Evolutionary conservation across 1,140 invertebrate genomes (phyloP), one percentile per base, ranked within the genome.

Genomic region (Platyura marginata): DNA sequence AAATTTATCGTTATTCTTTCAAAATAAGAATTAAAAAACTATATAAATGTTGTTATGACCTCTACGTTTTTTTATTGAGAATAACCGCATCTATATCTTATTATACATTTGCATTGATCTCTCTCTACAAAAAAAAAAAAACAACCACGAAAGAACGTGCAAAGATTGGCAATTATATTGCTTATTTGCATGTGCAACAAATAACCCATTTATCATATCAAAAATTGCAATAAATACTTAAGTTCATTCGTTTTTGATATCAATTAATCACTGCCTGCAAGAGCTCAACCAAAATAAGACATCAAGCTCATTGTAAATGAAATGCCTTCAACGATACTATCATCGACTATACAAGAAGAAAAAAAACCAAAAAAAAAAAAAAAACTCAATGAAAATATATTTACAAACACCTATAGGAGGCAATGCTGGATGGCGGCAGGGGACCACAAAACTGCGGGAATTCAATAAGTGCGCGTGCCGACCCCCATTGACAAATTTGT

Each of bases 401-500:
- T 8, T 29, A 29, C 6, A 29, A 29, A 29, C 25, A 29, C 25
- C 25, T 29, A 29, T 29, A 29, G 25, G 25, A 29, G 25, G 25
- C 25, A 6, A 29, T 29, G 25, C 6, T 13, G 6, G 13, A 29
- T 8, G 25, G 25, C 25, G 25, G 25, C 25, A 29, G 25, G 25
- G 25, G 25, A 29, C 25, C 25, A 13, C 6, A 29, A 29, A 29
- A 6, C 25, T 29, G 25, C 25, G 25, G 25, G 25, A 29, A 29
- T 29, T 29, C 25, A 29, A 29, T 29, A 13, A 6, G 13, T 29
- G 20, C 39, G 39, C 39, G 39, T 40, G 39, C 39, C 39, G 39
- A 40, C 39, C 39, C 39, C 39, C 21, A 40, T 40, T 20, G 39
- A 40, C 21, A 40, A 40, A 40, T 40, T 40, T 40, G 39, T 40